Conservation (phyloP, 23 tunicate genomes). For the Ciona savignyi region DNA sequence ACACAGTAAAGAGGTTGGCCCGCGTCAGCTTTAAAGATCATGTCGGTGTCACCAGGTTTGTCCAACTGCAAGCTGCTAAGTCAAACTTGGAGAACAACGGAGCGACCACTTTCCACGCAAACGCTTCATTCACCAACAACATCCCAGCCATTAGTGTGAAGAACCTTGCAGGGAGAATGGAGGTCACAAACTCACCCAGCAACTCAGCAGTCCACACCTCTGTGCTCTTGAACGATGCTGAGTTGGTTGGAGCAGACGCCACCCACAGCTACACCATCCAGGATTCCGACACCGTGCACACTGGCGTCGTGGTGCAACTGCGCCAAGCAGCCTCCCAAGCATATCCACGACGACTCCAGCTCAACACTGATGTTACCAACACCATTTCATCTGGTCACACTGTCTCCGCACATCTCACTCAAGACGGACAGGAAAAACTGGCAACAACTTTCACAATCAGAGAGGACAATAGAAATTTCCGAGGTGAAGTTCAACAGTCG, state of each 20-base stretch:
- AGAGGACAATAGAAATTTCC: background rate
- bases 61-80: background rate
- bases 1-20: background rate
- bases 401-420: background rate
- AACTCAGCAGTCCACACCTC: too few species aligned
- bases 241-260: slow-evolving; percentile 2
- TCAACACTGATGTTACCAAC: too few species aligned
- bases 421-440: slow-evolving; percentile 8
- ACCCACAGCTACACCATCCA: slow-evolving; percentile 1
- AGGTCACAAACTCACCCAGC: too few species aligned
- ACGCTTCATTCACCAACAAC: too few species aligned
- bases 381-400: background rate
- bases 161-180: too few species aligned
- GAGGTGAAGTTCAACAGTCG: too few species aligned
- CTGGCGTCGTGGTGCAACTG: background rate
- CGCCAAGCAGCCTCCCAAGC: slow-evolving; percentile 1
- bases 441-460: background rate
- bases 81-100: too few species aligned
- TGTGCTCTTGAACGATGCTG: too few species aligned
- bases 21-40: background rate
- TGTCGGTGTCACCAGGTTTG: background rate
- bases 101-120: too few species aligned
- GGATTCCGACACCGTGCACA: background rate
- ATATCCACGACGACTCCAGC: background rate
- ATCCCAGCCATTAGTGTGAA: too few species aligned